Conservation (phyloP, 2,888 invertebrate genomes). For the Rhabditophanes sp. region DNA sequence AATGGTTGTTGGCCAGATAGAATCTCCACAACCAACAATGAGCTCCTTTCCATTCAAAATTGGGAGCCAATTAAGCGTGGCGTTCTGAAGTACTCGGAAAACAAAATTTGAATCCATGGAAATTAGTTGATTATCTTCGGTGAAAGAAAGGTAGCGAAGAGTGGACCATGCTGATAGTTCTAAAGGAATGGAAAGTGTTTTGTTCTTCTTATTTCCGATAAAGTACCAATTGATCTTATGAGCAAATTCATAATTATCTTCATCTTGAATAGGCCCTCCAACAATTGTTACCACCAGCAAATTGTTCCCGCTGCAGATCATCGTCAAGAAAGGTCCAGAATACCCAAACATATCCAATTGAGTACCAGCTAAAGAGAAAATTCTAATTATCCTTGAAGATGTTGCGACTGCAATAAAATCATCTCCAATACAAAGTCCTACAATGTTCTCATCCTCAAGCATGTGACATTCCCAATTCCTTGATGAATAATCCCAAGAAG, state of each 20-base stretch:
- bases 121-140: constrained; percentile 20
- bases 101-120: constrained; percentile 24
- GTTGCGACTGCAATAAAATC: constrained; percentile 68
- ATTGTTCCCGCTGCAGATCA: too few species aligned
- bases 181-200: constrained; percentile 1
- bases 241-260: constrained; percentile 2
- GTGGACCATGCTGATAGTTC: constrained; percentile 9
- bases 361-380: constrained; percentile 70
- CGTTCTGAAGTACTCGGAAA: constrained; percentile 12
- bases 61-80: constrained; percentile 28
- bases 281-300: too few species aligned
- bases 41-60: constrained; percentile 24
- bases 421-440: constrained; percentile 31
- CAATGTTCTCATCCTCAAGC: constrained; percentile 10
- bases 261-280: constrained; percentile 1
- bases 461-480: constrained; percentile 21
- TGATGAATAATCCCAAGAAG: constrained; percentile 20
- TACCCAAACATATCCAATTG: constrained; percentile 65
- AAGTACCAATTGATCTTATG: not conserved
- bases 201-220: too few species aligned
- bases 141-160: constrained; percentile 23
- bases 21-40: constrained; percentile 15
- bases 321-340: too few species aligned
- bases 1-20: constrained; percentile 30
- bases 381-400: constrained; percentile 58